phyloP scores from a whole-genome alignment of 2,888 invertebrate species.

The Cataglyphis rosenhaueri region DNA sequence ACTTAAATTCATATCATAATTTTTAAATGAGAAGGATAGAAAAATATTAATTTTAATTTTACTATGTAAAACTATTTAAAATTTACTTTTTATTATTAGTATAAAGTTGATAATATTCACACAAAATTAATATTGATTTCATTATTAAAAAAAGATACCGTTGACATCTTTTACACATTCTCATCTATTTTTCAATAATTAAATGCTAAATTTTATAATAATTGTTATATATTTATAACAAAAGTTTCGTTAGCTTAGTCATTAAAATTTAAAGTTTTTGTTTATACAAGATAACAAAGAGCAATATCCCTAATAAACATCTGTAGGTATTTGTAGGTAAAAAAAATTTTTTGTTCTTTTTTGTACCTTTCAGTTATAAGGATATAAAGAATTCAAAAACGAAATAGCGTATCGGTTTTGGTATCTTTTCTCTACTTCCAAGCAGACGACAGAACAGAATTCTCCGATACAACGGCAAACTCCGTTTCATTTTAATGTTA shows the following conservation, averaged over 20 bases:
- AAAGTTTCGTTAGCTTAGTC: background rate
- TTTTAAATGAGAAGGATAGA: background rate
- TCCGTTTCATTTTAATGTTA: slow-evolving; percentile 79
- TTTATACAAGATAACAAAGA: background rate
- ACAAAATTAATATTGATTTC: background rate
- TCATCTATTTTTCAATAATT: background rate
- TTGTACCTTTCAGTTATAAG: background rate
- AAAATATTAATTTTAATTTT: background rate
- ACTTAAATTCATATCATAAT: background rate
- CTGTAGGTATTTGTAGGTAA: background rate
- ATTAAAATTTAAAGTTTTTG: background rate
- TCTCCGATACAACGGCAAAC: slow-evolving; percentile 70
- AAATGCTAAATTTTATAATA: background rate
- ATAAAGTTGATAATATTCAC: background rate
- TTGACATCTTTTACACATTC: background rate
- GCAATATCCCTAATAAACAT: background rate
- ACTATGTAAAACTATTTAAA: background rate
- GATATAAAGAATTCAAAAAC: background rate
- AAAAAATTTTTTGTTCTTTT: background rate
- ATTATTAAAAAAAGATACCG: background rate
- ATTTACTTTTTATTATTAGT: background rate
- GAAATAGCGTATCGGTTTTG: background rate
- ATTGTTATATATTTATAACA: background rate
- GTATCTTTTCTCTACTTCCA: slow-evolving; percentile 9
- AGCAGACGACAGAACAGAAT: slow-evolving; percentile 14